A percentile compares a stretch with the other conserved stretches of the same genome.
Evolutionary conservation across 2,888 invertebrate species (phyloP).

Genomic region (Eristalis arbustorum): DNA sequence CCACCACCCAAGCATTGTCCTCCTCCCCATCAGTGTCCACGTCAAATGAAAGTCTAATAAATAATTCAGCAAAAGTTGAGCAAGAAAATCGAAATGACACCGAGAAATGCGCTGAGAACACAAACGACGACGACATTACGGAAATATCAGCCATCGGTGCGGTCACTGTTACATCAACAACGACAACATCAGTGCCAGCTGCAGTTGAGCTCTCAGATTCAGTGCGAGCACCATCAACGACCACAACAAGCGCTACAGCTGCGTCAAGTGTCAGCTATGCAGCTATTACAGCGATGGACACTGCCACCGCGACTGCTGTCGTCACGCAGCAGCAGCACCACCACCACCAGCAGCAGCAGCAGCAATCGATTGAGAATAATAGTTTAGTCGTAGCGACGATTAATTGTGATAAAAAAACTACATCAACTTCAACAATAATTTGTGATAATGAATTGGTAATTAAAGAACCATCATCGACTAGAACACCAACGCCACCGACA

Average conservation of each 20-base stretch:
- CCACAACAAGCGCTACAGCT: too few relatives aligned
- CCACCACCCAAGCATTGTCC: not conserved
- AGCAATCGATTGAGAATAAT: not conserved
- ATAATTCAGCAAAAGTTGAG: slow-evolving; percentile 72
- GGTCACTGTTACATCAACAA: slow-evolving; percentile 29
- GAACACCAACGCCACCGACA: slow-evolving; percentile 59
- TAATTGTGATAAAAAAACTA: slow-evolving; percentile 54
- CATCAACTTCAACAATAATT: slow-evolving; percentile 28
- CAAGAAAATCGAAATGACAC: slow-evolving; percentile 30
- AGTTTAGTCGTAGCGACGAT: not conserved
- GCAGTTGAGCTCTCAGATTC: not conserved
- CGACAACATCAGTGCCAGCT: not conserved
- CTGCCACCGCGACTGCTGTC: slow-evolving; percentile 55
- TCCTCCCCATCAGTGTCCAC: slow-evolving; percentile 34
- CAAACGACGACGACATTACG: not conserved
- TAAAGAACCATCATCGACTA: slow-evolving; percentile 18
- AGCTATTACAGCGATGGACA: slow-evolving; percentile 55
- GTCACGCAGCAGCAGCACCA: slow-evolving; percentile 51
- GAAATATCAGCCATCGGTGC: not conserved
- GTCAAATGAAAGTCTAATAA: slow-evolving; percentile 72
- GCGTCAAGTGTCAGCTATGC: slow-evolving; percentile 47
- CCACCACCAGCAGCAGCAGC: not conserved
- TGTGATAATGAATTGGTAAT: slow-evolving; percentile 61
- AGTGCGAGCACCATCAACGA: slow-evolving; percentile 8
- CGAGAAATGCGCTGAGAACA: slow-evolving; percentile 35